Evolutionary conservation across 2,113 vertebrate species (phyloP).

Genomic region (Todiramphus saurophagus): DNA sequence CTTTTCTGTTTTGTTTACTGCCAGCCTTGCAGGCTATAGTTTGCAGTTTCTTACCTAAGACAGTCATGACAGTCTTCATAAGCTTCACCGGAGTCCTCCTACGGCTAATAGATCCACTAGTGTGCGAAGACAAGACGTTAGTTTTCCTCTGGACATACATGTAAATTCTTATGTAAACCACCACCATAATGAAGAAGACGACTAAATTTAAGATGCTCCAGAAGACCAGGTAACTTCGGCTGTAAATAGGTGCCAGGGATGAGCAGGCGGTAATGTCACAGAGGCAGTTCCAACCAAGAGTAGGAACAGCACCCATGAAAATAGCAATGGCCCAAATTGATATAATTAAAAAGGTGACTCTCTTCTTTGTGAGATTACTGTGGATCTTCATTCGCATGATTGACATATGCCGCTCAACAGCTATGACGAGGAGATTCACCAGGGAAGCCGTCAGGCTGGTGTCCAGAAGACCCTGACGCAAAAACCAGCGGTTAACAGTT

Average conservation of each 20-base stretch:
- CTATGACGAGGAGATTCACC: conserved; percentile 91
- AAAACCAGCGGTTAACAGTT: conserved; percentile 87
- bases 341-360: conserved; percentile 91
- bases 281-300: conserved; percentile 96
- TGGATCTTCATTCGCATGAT: conserved; percentile 92
- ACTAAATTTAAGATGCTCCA: conserved; percentile 92
- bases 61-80: conserved; percentile 98
- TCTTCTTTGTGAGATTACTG: conserved; percentile 92
- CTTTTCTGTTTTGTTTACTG: background rate
- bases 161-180: conserved; percentile 92
- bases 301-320: conserved; percentile 93
- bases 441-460: conserved; percentile 92
- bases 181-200: conserved; percentile 91
- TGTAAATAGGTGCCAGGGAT: conserved; percentile 91
- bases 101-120: conserved; percentile 87
- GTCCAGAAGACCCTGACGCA: conserved; percentile 94
- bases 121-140: conserved; percentile 80
- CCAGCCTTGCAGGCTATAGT: too few species aligned
- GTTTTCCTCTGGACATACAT: conserved; percentile 93
- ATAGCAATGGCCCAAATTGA: conserved; percentile 91
- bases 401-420: conserved; percentile 93
- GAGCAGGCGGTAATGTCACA: conserved; percentile 89
- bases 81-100: conserved; percentile 92
- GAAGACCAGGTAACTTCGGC: conserved; percentile 93
- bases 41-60: conserved; percentile 86